Evolutionary conservation across 2,888 invertebrate genomes (phyloP).

Genomic region (Dynastes hyllus): DNA sequence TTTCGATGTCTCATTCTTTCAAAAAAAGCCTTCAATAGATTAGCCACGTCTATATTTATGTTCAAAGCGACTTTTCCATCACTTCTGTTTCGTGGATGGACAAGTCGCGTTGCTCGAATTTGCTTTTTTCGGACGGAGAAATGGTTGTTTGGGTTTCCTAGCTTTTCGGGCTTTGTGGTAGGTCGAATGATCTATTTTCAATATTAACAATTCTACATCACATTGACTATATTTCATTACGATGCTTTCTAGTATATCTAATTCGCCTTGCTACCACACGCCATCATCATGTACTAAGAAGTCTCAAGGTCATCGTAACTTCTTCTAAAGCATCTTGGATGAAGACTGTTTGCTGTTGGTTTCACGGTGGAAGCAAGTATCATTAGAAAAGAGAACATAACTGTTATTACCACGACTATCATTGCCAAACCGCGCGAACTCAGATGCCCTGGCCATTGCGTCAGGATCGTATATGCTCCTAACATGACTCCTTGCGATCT

Average conservation of each 20-base stretch:
- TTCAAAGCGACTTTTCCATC: constrained; percentile 46
- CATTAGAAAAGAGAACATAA: constrained; percentile 55
- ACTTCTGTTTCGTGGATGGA: constrained; percentile 15
- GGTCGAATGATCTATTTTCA: constrained; percentile 55
- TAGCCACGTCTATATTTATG: constrained; percentile 57
- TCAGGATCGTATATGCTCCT: constrained; percentile 68
- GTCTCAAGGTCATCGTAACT: constrained; percentile 57
- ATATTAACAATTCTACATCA: constrained; percentile 63
- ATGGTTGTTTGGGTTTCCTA: constrained; percentile 4
- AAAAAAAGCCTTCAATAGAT: constrained; percentile 52
- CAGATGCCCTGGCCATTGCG: constrained; percentile 66
- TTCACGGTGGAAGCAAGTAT: constrained; percentile 55
- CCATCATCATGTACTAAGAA: constrained; percentile 64
- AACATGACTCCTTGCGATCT: constrained; percentile 65
- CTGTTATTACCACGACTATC: constrained; percentile 53
- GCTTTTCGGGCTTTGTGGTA: constrained; percentile 34
- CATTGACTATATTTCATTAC: constrained; percentile 64
- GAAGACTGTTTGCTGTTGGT: constrained; percentile 50
- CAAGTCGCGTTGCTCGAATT: constrained; percentile 18
- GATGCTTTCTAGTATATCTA: constrained; percentile 65
- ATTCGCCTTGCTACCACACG: constrained; percentile 62
- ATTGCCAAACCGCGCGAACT: constrained; percentile 59
- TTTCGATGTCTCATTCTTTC: constrained; percentile 43
- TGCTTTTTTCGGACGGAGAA: constrained; percentile 49
- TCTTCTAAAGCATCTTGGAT: constrained; percentile 54